Percentiles rank a stretch among this genome's conserved stretches.
Evolutionary conservation across 2,113 vertebrate species (phyloP).

Genomic region (Pterophyllum scalare): DNA sequence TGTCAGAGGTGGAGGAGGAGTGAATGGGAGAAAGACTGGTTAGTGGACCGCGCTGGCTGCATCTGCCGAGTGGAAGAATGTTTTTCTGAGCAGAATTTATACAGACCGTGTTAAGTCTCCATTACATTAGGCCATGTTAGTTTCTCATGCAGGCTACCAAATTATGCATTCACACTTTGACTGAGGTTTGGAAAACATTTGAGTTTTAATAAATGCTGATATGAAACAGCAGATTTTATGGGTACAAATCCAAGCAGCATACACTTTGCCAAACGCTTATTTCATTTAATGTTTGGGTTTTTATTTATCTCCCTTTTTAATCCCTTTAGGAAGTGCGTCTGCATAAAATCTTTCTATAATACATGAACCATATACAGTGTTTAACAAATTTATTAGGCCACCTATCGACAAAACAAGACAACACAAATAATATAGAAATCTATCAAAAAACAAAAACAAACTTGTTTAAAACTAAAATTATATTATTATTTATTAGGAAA

Average conservation of each 20-base stretch:
- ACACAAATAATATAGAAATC: too few relatives aligned
- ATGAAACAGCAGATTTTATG: too few relatives aligned
- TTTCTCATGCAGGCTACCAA: neutral
- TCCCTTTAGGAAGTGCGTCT: neutral
- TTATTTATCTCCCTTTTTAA: neutral
- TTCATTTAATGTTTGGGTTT: neutral
- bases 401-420: too few relatives aligned
- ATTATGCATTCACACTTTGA: neutral
- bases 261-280: too few relatives aligned
- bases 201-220: too few relatives aligned
- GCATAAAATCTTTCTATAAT: neutral
- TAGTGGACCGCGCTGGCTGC: constrained; percentile 12
- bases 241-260: too few relatives aligned
- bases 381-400: too few relatives aligned
- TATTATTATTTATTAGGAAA: too few relatives aligned
- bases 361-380: too few relatives aligned
- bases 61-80: constrained; percentile 16
- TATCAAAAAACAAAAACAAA: too few relatives aligned
- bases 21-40: constrained; percentile 34
- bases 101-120: constrained; percentile 28
- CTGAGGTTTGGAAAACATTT: neutral
- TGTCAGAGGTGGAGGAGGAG: constrained; percentile 64
- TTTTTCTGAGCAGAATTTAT: constrained; percentile 41
- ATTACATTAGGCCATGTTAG: constrained; percentile 5
- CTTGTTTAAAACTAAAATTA: too few relatives aligned